Conservation (phyloP, 1,140 invertebrate species). For the Hyles euphorbiae region DNA sequence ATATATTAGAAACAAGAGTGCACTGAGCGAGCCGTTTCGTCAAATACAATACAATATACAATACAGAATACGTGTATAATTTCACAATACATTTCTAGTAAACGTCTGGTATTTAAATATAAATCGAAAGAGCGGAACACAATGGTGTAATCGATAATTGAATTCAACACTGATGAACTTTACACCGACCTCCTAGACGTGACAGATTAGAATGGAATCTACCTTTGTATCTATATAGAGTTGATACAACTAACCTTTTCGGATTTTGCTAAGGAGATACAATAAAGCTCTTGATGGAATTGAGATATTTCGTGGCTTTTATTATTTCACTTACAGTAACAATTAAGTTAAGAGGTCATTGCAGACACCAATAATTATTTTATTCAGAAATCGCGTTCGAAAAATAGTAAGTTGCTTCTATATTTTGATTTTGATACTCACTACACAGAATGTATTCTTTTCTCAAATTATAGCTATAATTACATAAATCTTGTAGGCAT, state of each 20-base stretch:
- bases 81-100: constrained; percentile 71
- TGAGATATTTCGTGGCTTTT: too few relatives aligned
- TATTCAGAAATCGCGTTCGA: too few relatives aligned
- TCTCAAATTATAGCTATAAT: too few relatives aligned
- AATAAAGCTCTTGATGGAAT: too few relatives aligned
- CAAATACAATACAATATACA: constrained; percentile 45
- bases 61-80: constrained; percentile 48
- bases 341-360: too few relatives aligned
- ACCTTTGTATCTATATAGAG: constrained; percentile 43
- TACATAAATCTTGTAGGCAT: too few relatives aligned
- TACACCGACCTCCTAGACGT: constrained; percentile 72
- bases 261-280: too few relatives aligned
- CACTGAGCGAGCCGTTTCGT: constrained; percentile 38
- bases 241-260: constrained; percentile 24
- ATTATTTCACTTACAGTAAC: too few relatives aligned
- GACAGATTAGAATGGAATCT: constrained; percentile 73
- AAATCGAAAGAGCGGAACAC: constrained; percentile 72
- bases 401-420: too few relatives aligned
- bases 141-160: constrained; percentile 75
- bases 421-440: too few relatives aligned
- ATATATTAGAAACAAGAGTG: constrained; percentile 4
- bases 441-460: too few relatives aligned
- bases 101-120: constrained; percentile 74
- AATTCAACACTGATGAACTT: constrained; percentile 75
- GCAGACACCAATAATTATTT: too few relatives aligned